Evolutionary conservation across 2,113 vertebrate genomes (phyloP).

Genomic region (Grantiella picta): DNA sequence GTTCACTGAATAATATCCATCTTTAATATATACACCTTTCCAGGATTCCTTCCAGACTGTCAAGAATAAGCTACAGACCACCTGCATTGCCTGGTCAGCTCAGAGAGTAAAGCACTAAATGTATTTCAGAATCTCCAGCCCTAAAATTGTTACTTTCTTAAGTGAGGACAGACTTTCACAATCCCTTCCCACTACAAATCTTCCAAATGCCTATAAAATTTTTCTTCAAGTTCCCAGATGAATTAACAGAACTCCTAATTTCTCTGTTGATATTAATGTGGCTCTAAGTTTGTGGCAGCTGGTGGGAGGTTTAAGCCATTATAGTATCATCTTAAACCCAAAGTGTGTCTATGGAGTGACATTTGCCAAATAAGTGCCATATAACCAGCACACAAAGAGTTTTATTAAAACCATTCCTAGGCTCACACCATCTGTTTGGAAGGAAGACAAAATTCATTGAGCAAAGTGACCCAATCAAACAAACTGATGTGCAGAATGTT

Average conservation of each 20-base stretch:
- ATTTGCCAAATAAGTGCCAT: slow-evolving; percentile 51
- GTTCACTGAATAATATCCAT: background rate
- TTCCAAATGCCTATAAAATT: background rate
- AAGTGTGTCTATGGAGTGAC: slow-evolving; percentile 28
- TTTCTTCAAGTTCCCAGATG: background rate
- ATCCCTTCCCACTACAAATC: background rate
- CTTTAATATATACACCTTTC: background rate
- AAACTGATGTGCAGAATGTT: background rate
- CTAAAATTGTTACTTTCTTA: background rate
- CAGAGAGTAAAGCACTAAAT: background rate
- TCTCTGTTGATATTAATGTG: slow-evolving; percentile 25
- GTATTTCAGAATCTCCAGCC: background rate
- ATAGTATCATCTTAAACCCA: slow-evolving; percentile 26
- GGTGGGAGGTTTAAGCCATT: slow-evolving; percentile 28
- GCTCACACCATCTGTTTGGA: slow-evolving; percentile 44
- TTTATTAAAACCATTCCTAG: slow-evolving; percentile 49
- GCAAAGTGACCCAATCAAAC: slow-evolving; percentile 29
- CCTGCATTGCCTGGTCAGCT: background rate
- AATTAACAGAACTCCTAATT: background rate
- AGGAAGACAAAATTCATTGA: slow-evolving; percentile 25
- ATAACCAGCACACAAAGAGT: slow-evolving; percentile 38
- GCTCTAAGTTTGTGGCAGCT: slow-evolving; percentile 32
- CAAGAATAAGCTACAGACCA: background rate
- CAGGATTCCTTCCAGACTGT: background rate
- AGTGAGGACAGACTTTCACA: background rate